Percentiles rank a stretch among this genome's conserved stretches.
Conservation (phyloP, 2,113 vertebrate species). For the Procavia capensis region DNA sequence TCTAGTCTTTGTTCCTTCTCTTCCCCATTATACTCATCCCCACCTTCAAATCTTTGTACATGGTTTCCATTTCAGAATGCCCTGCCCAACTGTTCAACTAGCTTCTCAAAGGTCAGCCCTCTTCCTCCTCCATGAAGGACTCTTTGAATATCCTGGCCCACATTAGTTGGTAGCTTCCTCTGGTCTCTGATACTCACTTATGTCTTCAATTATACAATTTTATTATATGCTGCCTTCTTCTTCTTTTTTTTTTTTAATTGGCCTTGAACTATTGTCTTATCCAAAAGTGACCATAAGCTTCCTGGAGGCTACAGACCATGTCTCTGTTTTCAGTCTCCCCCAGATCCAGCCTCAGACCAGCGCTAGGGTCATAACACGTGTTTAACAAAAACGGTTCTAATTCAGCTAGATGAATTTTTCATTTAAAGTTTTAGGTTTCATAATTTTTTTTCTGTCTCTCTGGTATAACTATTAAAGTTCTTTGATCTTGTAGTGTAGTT, state of each 20-base stretch:
- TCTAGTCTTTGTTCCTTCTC: not conserved
- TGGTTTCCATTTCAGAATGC: not conserved
- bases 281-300: not conserved
- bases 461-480: not conserved
- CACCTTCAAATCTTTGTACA: not conserved
- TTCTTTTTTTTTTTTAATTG: not conserved
- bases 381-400: constrained; percentile 8
- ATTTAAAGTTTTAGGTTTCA: not conserved
- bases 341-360: not conserved
- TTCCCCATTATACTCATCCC: not conserved
- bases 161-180: not conserved
- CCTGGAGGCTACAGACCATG: not conserved
- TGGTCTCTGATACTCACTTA: not conserved
- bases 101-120: not conserved
- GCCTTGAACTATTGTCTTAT: not conserved
- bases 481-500: not conserved
- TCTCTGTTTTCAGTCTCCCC: not conserved
- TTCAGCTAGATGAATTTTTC: not conserved
- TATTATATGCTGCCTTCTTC: not conserved
- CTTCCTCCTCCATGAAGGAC: not conserved
- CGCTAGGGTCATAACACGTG: not conserved
- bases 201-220: not conserved
- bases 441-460: not conserved
- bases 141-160: not conserved
- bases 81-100: not conserved